phyloP scores from a whole-genome alignment of 1,140 invertebrate genomes.

The Eumeta japonica region DNA sequence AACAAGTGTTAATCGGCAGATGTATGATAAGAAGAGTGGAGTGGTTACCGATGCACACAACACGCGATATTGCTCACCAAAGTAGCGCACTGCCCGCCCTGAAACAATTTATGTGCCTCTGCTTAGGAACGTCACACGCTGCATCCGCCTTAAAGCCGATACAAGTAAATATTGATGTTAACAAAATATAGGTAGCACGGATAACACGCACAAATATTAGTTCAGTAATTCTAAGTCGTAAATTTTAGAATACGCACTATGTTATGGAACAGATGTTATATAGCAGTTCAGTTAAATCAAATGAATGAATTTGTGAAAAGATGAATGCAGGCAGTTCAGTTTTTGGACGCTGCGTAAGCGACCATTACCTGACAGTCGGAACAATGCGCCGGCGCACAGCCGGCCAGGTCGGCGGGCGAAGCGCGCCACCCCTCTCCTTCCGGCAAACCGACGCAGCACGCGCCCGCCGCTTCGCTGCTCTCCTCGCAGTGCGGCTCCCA shows the following conservation, averaged over 20 bases:
- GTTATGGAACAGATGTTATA: no score
- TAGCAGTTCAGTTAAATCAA: no score
- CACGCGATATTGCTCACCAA: constrained; percentile 88
- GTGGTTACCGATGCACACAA: constrained; percentile 87
- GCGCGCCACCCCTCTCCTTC: constrained; percentile 52
- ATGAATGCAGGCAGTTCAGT: no score
- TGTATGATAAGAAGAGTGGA: constrained; percentile 58
- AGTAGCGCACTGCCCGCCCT: constrained; percentile 70
- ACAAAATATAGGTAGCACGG: no score
- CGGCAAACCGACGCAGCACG: constrained; percentile 64
- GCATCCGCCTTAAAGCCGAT: no score
- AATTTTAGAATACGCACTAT: no score
- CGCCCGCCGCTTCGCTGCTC: constrained; percentile 67
- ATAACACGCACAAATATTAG: no score
- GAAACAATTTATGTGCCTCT: constrained; percentile 49
- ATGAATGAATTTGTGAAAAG: no score
- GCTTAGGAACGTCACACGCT: no score
- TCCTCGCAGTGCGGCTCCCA: constrained; percentile 84
- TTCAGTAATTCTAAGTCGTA: no score
- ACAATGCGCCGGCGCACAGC: constrained; percentile 43
- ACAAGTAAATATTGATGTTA: constrained; percentile 5
- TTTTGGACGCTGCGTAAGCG: no score
- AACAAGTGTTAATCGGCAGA: constrained; percentile 46
- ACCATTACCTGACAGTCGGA: constrained; percentile 39
- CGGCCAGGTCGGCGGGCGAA: constrained; percentile 59